Evolutionary conservation across 2,113 vertebrate species (phyloP), one percentile per base, ranked within the genome.

Genomic region (Scomber japonicus): DNA sequence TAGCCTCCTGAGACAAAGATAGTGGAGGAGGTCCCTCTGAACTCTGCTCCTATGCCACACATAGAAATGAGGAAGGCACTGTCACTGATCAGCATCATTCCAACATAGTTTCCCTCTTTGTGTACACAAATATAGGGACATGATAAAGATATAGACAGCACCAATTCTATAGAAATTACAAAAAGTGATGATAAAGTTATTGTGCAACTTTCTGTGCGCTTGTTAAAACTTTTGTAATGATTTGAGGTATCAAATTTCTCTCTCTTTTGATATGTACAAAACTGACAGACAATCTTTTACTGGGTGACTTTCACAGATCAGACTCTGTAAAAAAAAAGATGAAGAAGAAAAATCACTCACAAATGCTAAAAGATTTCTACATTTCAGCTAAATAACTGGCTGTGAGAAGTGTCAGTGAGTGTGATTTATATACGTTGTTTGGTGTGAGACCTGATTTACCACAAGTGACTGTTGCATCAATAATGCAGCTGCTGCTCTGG

Each of bases 11-110:
- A 93, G 96, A 95, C 67, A 96, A 92, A 81, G 95, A 92, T 80
- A 97, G 94, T 0, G 95, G 95, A n/a, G 95, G 95, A 84, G 96
- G 96, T 76, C 96, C 97, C 91, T 97, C 97, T 2, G 96, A 96
- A 84, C 96, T 97, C 91, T 97, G 97, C 60, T 98, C 97, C 98
- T 98, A 49, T 70, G 63, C 8, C 76, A 81, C 48, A 70, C 31
- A 81, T 19, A 84, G 14, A 57, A 65, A 30, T 8, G 0, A 74
- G 30, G 45, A 3, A 60, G 60, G 24, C 2, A 27, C 24, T 27
- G 24, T 27, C 17, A 35, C 51, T 70, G 35, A 51, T 31, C 46
- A 19, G 11, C 60, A n/a, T n/a, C 11, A 50, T 2, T 21, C 11
- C 35, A 27, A 31, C 45, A 60, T 56, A 40, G 5, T 40, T 40